phyloP scores from a whole-genome alignment of 1,140 invertebrate species.

The Lordiphosa mommai region DNA sequence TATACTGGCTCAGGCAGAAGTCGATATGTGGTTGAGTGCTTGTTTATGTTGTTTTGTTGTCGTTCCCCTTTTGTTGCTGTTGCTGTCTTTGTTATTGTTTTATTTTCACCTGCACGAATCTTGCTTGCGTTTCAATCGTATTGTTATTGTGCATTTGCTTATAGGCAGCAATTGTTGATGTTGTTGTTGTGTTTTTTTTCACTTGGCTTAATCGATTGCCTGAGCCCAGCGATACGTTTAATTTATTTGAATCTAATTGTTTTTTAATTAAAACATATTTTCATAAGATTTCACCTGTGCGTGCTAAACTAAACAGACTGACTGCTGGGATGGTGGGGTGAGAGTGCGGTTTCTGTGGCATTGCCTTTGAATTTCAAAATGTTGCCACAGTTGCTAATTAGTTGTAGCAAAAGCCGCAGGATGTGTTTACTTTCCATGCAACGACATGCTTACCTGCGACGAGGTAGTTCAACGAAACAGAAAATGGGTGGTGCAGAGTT shows the following conservation, averaged over 20 bases:
- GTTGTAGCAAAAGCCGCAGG: neutral
- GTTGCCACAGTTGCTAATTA: neutral
- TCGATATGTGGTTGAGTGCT: conserved; percentile 9
- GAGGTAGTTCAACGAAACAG: no score
- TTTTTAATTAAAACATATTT: conserved; percentile 66
- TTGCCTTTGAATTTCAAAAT: conserved; percentile 10
- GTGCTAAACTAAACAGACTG: conserved; percentile 8
- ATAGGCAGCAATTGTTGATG: conserved; percentile 16
- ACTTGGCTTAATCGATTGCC: conserved; percentile 57
- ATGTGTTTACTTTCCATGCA: neutral
- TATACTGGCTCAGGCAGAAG: conserved; percentile 18
- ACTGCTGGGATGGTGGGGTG: neutral
- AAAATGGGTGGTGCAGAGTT: conserved; percentile 4
- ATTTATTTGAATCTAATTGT: conserved; percentile 78
- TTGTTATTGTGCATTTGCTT: conserved; percentile 30
- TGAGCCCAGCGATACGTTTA: conserved; percentile 67
- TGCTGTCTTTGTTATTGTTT: conserved; percentile 16
- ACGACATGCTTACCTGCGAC: no score
- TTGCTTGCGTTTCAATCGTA: conserved; percentile 37
- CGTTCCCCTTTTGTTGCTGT: conserved; percentile 3
- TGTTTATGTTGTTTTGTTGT: conserved; percentile 32
- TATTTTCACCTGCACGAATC: conserved; percentile 68
- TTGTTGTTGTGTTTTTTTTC: conserved; percentile 43
- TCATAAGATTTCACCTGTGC: conserved; percentile 61
- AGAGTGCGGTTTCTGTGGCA: conserved; percentile 6